Base-by-base conservation (phyloP, 2,797 vertebrate species). In the Decapterus maruadsi region DNA sequence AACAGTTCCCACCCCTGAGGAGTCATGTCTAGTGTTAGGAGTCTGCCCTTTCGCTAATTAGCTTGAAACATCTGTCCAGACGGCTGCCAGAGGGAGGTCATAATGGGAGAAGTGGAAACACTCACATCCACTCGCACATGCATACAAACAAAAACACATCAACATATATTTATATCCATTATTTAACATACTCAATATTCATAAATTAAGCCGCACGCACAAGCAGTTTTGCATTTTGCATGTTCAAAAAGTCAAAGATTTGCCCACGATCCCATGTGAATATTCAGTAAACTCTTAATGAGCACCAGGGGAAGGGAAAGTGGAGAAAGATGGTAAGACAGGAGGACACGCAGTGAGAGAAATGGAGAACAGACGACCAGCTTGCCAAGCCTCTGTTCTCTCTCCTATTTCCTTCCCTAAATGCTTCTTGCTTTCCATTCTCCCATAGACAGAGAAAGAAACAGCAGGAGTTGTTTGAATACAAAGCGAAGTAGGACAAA, bases 1-100 rank as follows among this genome's bases (percentile, higher is more conserved):
- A 92, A 84, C 56, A 56, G 40, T 63, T 81, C 45, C 34, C 69
- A 20, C 75, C 87, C 75, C 83, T 4, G 11, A 87, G 75, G 83
- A 87, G 83, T 80, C 80, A 77, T 61, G 56, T 82, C 81, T 83
- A 68, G 68, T 85, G 88, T 88, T 84, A 85, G 74, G 81, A 89
- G 85, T 80, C 83, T 91, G 88, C 82, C 90, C 87, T 91, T 90
- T 91, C 75, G 1, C 88, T 90, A 92, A 93, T 93, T 90, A 92
- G 85, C 73, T 79, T 72, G 64, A 83, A 90, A 90, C 91, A 92
- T 92, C 90, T 92, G 88, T 82, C 85, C 89, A 67, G 82, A 67
- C 54, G 62, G 58, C 82, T 86, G 80, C 83, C 85, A 68, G 67
- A 76, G 83, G 87, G 65, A 84, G 20, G 78, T 82, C 70, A 82